Percentiles rank a stretch among this genome's conserved stretches.
phyloP scores from a whole-genome alignment of 2,888 invertebrate genomes.

The Parnassius smintheus region DNA sequence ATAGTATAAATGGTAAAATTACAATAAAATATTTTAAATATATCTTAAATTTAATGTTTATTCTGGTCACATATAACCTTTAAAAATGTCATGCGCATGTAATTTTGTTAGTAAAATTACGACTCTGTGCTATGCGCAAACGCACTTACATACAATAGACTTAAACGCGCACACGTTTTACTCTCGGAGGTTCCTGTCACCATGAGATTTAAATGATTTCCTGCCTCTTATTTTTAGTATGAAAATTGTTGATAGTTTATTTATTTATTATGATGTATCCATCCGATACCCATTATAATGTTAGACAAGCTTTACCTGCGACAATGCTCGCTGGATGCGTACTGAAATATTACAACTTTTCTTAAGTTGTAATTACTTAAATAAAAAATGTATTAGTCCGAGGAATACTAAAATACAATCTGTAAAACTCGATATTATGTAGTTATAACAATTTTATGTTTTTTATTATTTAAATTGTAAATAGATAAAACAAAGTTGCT shows the following conservation, averaged over 20 bases:
- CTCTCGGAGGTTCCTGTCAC: conserved; percentile 24
- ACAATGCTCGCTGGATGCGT: no score
- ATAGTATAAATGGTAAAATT: no score
- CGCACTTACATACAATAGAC: conserved; percentile 63
- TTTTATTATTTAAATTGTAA: no score
- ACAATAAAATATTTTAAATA: background rate
- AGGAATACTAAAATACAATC: no score
- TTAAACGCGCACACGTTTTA: conserved; percentile 57
- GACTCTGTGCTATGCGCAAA: conserved; percentile 53
- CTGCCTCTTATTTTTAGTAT: conserved; percentile 9
- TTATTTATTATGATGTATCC: background rate
- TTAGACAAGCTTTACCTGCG: no score
- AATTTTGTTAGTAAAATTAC: conserved; percentile 17
- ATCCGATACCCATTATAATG: no score
- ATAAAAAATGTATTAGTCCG: no score
- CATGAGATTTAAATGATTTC: conserved; percentile 22
- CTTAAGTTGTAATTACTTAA: no score
- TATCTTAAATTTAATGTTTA: background rate
- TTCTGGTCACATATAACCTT: conserved; percentile 14
- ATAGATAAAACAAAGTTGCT: no score
- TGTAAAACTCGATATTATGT: no score
- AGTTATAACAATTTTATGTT: no score
- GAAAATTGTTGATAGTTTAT: background rate
- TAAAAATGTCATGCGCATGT: conserved; percentile 20
- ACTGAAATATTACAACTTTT: no score